These are phyloP conservation scores for Amphipoea oculea DNA, from an alignment of 2,888 invertebrate species.

Conservation along the genomic window DNA sequence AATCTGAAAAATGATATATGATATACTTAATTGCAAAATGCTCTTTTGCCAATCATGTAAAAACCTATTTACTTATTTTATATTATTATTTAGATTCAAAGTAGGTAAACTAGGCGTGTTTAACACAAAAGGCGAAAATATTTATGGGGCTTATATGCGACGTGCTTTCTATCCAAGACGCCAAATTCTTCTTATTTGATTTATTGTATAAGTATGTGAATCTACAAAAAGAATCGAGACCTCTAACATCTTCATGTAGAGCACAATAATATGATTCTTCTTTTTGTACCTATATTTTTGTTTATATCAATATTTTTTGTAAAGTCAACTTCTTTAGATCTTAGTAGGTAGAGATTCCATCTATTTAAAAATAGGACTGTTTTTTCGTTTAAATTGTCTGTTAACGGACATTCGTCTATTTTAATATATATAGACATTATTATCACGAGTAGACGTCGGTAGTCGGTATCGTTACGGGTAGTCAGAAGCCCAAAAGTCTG, in stretches of 20 bases:
- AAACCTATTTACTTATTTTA: background rate
- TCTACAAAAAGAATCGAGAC: conserved; percentile 18
- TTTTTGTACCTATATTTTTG: background rate
- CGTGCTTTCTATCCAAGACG: conserved; percentile 15
- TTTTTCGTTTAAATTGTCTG: background rate
- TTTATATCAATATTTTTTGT: too few species aligned
- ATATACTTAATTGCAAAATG: background rate
- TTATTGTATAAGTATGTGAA: background rate
- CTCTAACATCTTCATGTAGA: background rate
- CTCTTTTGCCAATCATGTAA: background rate
- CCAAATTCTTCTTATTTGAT: background rate
- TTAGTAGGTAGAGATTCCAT: too few species aligned
- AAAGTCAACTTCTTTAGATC: too few species aligned
- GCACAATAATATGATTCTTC: background rate
- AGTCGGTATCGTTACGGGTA: too few species aligned
- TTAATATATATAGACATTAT: conserved; percentile 6
- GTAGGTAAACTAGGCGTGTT: background rate
- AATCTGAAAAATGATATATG: too few species aligned
- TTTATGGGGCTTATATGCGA: conserved; percentile 30
- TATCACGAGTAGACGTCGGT: background rate
- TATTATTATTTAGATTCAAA: too few species aligned
- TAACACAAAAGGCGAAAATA: background rate
- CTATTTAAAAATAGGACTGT: background rate
- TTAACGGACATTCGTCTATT: conserved; percentile 13
- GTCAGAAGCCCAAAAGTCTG: too few species aligned